These are phyloP conservation scores for Blastobasis adustella DNA, from an alignment of 2,888 invertebrate genomes.

Conservation along the genomic window DNA sequence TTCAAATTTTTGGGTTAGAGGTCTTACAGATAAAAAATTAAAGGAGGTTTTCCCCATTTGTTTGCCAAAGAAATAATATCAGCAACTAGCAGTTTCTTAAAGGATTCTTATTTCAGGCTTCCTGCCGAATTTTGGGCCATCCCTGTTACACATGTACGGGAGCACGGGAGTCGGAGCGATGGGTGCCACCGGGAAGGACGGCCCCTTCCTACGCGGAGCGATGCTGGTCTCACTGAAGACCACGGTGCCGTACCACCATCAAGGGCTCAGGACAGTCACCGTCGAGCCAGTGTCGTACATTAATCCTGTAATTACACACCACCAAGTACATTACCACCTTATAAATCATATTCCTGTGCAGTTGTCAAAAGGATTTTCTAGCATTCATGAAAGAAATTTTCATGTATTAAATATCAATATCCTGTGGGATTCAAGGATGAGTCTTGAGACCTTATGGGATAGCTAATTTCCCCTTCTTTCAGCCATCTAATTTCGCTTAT, in stretches of 20 bases:
- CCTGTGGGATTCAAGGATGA: too few species aligned
- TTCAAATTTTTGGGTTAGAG: too few species aligned
- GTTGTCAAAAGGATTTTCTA: too few species aligned
- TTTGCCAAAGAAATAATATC: too few species aligned
- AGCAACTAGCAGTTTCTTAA: too few species aligned
- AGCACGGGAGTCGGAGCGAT: slow-evolving; percentile 24
- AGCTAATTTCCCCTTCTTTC: not conserved
- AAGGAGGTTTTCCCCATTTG: too few species aligned
- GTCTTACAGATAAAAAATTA: too few species aligned
- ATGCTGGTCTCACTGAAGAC: slow-evolving; percentile 83
- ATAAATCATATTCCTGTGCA: too few species aligned
- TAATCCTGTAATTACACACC: not conserved
- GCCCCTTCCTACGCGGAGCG: slow-evolving; percentile 79
- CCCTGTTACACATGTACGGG: slow-evolving; percentile 85
- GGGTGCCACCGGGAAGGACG: slow-evolving; percentile 40
- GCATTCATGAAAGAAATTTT: too few species aligned
- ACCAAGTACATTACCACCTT: too few species aligned
- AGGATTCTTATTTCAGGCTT: slow-evolving; percentile 65
- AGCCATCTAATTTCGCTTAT: not conserved
- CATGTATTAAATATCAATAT: too few species aligned
- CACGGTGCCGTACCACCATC: slow-evolving; percentile 75
- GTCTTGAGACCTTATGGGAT: too few species aligned
- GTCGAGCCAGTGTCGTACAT: slow-evolving; percentile 38
- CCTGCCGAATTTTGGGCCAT: slow-evolving; percentile 88
- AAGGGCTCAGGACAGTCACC: slow-evolving; percentile 39